Conservation (phyloP, 1,140 invertebrate species). For the Spodoptera frugiperda region DNA sequence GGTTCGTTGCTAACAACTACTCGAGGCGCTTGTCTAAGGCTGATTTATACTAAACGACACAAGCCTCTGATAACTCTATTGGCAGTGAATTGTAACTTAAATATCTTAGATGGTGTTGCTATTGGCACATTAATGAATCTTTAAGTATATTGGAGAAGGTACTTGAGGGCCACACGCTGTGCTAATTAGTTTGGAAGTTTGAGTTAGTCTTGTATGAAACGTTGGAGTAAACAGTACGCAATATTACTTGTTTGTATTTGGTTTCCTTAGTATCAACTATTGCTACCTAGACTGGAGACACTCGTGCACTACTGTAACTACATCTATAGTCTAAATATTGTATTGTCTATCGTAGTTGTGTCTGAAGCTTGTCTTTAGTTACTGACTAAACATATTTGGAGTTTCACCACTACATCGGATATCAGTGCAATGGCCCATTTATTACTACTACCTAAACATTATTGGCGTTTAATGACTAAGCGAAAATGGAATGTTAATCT, state of each 20-base stretch:
- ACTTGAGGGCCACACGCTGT: constrained; percentile 6
- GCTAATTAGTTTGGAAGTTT: constrained; percentile 1
- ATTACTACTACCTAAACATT: constrained; percentile 39
- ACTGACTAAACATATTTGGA: constrained; percentile 42
- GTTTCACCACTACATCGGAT: constrained; percentile 38
- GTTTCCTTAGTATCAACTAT: constrained; percentile 17
- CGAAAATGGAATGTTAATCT: constrained; percentile 74
- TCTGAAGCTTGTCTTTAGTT: constrained; percentile 38
- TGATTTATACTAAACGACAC: constrained; percentile 26
- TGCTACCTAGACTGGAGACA: constrained; percentile 11
- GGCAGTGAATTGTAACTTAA: constrained; percentile 38
- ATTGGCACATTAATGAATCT: constrained; percentile 22
- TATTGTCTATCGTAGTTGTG: constrained; percentile 41
- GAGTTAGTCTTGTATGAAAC: constrained; percentile 9
- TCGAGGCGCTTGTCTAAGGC: constrained; percentile 30
- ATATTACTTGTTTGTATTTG: not conserved
- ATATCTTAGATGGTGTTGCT: constrained; percentile 28
- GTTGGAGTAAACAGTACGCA: not conserved
- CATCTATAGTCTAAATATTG: constrained; percentile 28
- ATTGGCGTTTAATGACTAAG: constrained; percentile 45
- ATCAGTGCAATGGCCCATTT: constrained; percentile 41
- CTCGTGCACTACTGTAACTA: constrained; percentile 26
- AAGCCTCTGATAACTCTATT: constrained; percentile 32
- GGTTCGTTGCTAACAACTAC: constrained; percentile 15
- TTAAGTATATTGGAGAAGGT: constrained; percentile 7